phyloP scores from a whole-genome alignment of 2,888 invertebrate species.

The Lucinisca nassula region DNA sequence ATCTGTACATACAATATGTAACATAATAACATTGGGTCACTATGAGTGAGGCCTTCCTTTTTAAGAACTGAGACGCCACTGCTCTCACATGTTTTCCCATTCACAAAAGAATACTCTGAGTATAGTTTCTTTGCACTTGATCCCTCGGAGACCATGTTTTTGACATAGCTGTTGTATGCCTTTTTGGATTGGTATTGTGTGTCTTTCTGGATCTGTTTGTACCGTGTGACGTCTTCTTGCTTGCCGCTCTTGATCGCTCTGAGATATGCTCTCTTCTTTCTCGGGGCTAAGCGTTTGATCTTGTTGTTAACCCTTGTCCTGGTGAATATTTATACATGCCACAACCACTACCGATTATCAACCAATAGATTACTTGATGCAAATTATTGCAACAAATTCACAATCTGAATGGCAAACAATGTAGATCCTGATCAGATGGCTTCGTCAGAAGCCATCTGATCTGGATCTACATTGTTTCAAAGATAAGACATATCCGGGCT shows the following conservation, averaged over 20 bases:
- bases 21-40: too few species aligned
- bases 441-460: too few species aligned
- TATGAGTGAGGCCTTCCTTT: not conserved
- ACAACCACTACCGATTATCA: too few species aligned
- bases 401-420: too few species aligned
- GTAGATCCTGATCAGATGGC: too few species aligned
- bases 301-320: too few species aligned
- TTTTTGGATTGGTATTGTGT: not conserved
- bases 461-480: too few species aligned
- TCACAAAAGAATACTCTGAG: slow-evolving; percentile 23
- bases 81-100: slow-evolving; percentile 16
- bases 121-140: slow-evolving; percentile 14
- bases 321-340: too few species aligned
- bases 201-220: slow-evolving; percentile 16
- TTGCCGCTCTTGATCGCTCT: slow-evolving; percentile 1
- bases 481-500: too few species aligned
- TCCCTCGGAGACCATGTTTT: not conserved
- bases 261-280: slow-evolving; percentile 26
- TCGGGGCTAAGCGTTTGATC: slow-evolving; percentile 11
- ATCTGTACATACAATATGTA: too few species aligned
- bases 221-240: not conserved
- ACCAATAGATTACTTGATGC: too few species aligned
- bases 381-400: too few species aligned
- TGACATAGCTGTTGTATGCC: slow-evolving; percentile 26
- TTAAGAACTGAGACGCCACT: not conserved